These are phyloP conservation scores for Rhinogobio ventralis DNA, from an alignment of 2,797 vertebrate genomes.

Conservation along the genomic window DNA sequence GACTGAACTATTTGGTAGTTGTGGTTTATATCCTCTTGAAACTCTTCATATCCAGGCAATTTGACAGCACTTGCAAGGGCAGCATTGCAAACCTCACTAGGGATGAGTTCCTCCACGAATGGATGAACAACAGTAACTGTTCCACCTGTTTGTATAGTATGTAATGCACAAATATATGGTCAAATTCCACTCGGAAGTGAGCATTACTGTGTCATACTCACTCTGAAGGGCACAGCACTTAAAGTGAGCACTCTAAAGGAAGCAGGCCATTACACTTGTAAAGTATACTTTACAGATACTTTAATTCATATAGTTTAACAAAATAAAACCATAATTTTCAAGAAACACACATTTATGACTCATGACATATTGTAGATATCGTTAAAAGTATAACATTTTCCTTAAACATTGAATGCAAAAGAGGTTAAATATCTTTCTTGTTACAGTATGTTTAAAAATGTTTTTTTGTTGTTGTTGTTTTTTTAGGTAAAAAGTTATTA, in stretches of 20 bases:
- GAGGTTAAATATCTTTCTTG: background rate
- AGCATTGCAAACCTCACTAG: slow-evolving; percentile 56
- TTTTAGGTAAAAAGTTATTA: background rate
- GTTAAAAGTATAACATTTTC: background rate
- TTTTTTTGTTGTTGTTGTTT: too few species aligned
- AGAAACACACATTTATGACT: background rate
- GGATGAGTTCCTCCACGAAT: slow-evolving; percentile 33
- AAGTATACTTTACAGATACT: background rate
- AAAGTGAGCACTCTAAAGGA: background rate
- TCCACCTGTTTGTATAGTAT: slow-evolving; percentile 14
- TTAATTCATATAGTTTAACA: background rate
- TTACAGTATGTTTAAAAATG: too few species aligned
- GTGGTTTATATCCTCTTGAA: slow-evolving; percentile 54
- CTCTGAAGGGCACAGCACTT: background rate
- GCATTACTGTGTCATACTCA: background rate
- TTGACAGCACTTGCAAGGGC: slow-evolving; percentile 58
- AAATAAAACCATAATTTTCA: background rate
- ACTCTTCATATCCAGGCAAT: slow-evolving; percentile 35
- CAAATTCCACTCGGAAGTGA: background rate
- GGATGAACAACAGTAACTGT: slow-evolving; percentile 15
- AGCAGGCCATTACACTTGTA: background rate
- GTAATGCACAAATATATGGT: background rate
- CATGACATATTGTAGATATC: background rate
- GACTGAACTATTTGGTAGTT: slow-evolving; percentile 62
- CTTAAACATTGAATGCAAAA: background rate